These are phyloP conservation scores for Sinocyclocheilus anshuiensis DNA, from an alignment of 2,113 vertebrate genomes.

Conservation along the genomic window DNA sequence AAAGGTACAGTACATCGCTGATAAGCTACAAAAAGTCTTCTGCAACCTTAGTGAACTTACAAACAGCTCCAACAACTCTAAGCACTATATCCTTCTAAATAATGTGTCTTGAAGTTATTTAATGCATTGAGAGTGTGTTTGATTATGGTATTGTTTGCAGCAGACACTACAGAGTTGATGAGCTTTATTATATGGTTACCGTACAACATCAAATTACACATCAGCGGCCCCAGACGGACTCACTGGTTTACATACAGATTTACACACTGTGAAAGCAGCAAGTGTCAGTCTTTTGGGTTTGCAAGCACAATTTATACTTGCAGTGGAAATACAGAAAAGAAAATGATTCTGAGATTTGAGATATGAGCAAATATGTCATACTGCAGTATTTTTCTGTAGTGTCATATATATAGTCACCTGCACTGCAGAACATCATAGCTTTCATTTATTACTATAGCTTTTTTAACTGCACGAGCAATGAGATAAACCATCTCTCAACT, in stretches of 20 bases:
- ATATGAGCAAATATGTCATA: constrained; percentile 7
- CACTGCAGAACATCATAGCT: not conserved
- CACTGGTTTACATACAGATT: constrained; percentile 37
- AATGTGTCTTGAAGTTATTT: not conserved
- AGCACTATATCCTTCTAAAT: not conserved
- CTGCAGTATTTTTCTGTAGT: not conserved
- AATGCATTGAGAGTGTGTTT: not conserved
- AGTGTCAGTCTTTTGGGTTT: constrained; percentile 16
- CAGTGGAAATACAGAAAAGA: not conserved
- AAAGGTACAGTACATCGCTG: not conserved
- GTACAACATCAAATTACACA: constrained; percentile 33
- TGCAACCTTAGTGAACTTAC: not conserved
- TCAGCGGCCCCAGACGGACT: constrained; percentile 14
- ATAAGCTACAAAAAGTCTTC: not conserved
- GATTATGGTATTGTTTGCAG: not conserved
- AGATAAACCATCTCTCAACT: not conserved
- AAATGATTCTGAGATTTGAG: constrained; percentile 20
- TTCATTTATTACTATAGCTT: not conserved
- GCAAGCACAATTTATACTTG: constrained; percentile 5
- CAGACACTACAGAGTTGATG: not conserved
- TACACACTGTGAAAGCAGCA: constrained; percentile 26
- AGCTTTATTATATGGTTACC: constrained; percentile 21
- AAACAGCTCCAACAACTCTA: not conserved
- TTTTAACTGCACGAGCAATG: not conserved
- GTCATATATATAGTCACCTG: not conserved